Evolutionary conservation across 2,113 vertebrate genomes (phyloP).

Genomic region (Panurus biarmicus): DNA sequence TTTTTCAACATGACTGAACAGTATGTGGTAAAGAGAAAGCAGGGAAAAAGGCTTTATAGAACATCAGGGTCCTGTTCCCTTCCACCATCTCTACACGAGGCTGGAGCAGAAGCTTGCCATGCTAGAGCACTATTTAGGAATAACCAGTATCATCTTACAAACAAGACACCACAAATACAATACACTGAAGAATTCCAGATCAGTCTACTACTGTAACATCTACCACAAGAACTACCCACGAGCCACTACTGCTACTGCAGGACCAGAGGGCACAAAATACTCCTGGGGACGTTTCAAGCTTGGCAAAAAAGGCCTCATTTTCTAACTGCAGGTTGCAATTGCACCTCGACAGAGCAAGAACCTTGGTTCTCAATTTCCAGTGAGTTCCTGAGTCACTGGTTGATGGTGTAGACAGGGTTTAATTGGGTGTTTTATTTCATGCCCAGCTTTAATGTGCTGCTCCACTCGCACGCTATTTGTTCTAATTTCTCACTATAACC

Average conservation of each 20-base stretch:
- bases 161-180: slow-evolving; percentile 11
- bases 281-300: background rate
- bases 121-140: background rate
- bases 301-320: background rate
- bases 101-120: background rate
- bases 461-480: slow-evolving; percentile 31
- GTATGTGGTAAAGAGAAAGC: background rate
- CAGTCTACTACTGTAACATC: background rate
- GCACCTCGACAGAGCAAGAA: background rate
- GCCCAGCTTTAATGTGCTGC: slow-evolving; percentile 25
- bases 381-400: background rate
- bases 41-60: background rate
- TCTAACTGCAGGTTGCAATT: background rate
- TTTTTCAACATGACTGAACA: background rate
- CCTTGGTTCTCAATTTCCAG: background rate
- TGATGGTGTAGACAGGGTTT: background rate
- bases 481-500: slow-evolving; percentile 62
- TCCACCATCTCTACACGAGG: background rate
- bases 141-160: background rate
- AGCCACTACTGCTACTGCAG: slow-evolving; percentile 31
- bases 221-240: background rate
- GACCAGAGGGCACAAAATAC: slow-evolving; percentile 45
- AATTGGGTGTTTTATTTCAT: slow-evolving; percentile 2
- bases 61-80: background rate
- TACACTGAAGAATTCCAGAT: background rate